phyloP scores from a whole-genome alignment of 2,113 vertebrate species.

The Solenodon paradoxus region DNA sequence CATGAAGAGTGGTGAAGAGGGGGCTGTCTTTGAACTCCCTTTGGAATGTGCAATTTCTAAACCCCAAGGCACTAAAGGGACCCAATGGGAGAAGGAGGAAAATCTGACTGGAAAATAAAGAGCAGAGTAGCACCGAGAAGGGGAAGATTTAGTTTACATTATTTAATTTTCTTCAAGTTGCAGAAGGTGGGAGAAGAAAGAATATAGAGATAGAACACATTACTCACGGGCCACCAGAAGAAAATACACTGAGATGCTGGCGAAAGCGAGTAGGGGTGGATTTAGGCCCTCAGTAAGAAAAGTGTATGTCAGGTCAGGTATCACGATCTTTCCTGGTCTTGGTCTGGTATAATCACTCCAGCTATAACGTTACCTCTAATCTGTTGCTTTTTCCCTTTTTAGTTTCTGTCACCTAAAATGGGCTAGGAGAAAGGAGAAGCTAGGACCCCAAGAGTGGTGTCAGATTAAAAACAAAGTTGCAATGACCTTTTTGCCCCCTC shows the following conservation, averaged over 20 bases:
- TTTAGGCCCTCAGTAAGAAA: neutral
- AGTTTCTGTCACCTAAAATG: slow-evolving; percentile 29
- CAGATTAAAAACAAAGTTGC: slow-evolving; percentile 73
- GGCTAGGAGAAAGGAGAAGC: neutral
- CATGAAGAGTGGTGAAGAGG: neutral
- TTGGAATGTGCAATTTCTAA: neutral
- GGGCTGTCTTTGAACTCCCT: neutral
- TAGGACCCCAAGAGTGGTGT: slow-evolving; percentile 1
- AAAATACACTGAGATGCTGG: neutral
- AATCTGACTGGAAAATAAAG: neutral
- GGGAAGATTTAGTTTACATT: neutral
- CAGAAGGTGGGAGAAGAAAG: neutral
- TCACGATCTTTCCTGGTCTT: neutral
- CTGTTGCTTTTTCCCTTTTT: neutral
- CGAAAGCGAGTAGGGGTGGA: neutral
- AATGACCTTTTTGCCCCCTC: slow-evolving; percentile 58
- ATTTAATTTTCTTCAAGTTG: too few relatives aligned
- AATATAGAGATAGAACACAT: neutral
- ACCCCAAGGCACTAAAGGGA: neutral
- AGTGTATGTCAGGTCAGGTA: neutral
- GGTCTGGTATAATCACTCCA: neutral
- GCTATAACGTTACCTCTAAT: slow-evolving; percentile 33
- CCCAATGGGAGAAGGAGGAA: neutral
- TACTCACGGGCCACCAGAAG: neutral
- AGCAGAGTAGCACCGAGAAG: neutral